Conservation (phyloP, 2,113 vertebrate genomes). For the Natator depressus region DNA sequence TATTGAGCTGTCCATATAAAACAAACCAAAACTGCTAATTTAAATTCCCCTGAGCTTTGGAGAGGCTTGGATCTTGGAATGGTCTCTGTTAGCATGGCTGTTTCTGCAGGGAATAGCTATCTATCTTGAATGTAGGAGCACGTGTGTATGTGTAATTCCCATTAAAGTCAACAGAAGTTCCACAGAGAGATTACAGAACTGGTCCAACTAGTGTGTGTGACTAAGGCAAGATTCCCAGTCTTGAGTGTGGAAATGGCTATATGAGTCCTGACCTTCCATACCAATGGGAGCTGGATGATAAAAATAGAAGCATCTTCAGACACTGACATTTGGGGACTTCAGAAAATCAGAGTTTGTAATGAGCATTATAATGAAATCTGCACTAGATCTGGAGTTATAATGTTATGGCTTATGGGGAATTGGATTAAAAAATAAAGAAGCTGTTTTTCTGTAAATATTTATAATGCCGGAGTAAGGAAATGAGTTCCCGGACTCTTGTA, state of each 20-base stretch:
- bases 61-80: not conserved
- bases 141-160: not conserved
- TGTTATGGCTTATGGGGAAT: not conserved
- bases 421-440: not conserved
- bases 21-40: not conserved
- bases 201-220: not conserved
- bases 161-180: not conserved
- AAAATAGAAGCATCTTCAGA: not conserved
- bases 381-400: not conserved
- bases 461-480: not conserved
- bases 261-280: accelerated
- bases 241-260: not conserved
- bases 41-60: not conserved
- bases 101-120: too few relatives aligned
- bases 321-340: not conserved
- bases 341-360: not conserved
- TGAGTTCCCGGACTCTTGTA: not conserved
- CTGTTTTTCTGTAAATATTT: not conserved
- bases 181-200: not conserved
- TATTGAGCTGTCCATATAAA: not conserved
- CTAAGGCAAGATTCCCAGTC: not conserved
- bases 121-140: not conserved
- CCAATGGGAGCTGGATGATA: not conserved
- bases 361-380: not conserved
- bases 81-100: not conserved